Percentiles rank a stretch among this genome's conserved stretches.
These are phyloP conservation scores for Clytia hemisphaerica DNA, from an alignment of 30 jellyfish, hydroid and myxozoan species.

Conservation along the genomic window DNA sequence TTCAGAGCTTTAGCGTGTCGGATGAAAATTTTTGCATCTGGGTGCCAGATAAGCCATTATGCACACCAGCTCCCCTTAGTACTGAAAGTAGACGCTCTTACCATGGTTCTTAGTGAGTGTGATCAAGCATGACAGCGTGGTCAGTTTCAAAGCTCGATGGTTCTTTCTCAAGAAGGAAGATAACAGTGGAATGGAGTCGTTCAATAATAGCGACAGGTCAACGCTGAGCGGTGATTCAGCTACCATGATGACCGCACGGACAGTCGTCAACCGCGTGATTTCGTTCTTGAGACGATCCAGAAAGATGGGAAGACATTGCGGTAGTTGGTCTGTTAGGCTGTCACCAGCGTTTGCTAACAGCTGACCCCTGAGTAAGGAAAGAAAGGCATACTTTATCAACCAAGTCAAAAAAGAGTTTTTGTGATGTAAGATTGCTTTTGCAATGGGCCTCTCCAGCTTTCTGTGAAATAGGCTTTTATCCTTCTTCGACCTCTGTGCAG, in stretches of 20 bases:
- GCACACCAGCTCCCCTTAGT: too few species aligned
- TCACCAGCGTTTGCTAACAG: conserved; percentile 79
- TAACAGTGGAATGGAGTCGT: conserved; percentile 73
- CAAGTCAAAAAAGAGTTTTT: neutral
- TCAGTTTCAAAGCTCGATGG: conserved; percentile 76
- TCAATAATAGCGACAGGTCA: conserved; percentile 8
- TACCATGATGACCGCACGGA: conserved; percentile 59
- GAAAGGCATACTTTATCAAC: neutral
- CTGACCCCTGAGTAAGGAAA: conserved; percentile 61
- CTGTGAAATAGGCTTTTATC: neutral
- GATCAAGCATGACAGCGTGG: conserved; percentile 74
- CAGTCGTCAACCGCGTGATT: conserved; percentile 88
- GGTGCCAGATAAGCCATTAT: too few species aligned
- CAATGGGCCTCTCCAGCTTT: neutral
- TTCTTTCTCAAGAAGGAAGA: conserved; percentile 83
- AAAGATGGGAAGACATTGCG: conserved; percentile 72
- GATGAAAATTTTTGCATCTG: too few species aligned
- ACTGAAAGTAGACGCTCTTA: too few species aligned
- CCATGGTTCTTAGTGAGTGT: conserved; percentile 62
- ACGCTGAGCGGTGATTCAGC: conserved; percentile 32
- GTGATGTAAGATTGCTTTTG: too few species aligned
- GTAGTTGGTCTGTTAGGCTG: conserved; percentile 43
- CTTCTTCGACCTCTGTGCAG: neutral
- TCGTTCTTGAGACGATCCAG: conserved; percentile 85
- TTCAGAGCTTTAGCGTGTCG: too few species aligned